Percentiles rank a stretch among this genome's conserved stretches.
Conservation (phyloP, 2,888 invertebrate species). For the Dryococelus australis region DNA sequence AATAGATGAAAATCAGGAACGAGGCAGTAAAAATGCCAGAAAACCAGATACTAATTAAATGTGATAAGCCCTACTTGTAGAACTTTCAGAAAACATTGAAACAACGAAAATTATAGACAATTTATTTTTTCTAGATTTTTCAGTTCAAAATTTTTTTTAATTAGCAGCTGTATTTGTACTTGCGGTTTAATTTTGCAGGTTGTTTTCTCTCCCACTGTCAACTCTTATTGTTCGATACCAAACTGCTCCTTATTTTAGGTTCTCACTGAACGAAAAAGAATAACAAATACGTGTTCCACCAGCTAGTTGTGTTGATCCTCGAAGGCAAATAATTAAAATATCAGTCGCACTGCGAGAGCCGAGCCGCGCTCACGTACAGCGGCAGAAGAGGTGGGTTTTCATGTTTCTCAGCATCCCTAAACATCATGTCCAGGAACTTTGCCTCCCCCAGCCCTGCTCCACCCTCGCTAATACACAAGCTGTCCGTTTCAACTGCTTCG, state of each 20-base stretch:
- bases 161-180: too few species aligned
- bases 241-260: neutral
- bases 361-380: neutral
- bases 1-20: too few species aligned
- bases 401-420: neutral
- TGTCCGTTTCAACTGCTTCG: conserved; percentile 16
- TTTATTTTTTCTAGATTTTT: too few species aligned
- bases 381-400: neutral
- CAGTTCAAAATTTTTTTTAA: too few species aligned
- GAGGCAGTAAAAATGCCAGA: too few species aligned
- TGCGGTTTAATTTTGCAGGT: too few species aligned
- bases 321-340: conserved; percentile 8
- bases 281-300: neutral
- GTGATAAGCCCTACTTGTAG: too few species aligned
- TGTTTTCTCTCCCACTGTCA: too few species aligned
- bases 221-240: neutral
- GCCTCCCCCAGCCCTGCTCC: neutral
- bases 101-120: too few species aligned
- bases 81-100: too few species aligned
- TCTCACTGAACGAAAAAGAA: neutral
- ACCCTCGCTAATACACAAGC: neutral
- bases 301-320: neutral
- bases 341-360: neutral
- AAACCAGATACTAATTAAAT: too few species aligned
- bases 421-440: conserved; percentile 7